phyloP scores from a whole-genome alignment of 2,888 invertebrate genomes.

The Parapristionchus giblindavisi region DNA sequence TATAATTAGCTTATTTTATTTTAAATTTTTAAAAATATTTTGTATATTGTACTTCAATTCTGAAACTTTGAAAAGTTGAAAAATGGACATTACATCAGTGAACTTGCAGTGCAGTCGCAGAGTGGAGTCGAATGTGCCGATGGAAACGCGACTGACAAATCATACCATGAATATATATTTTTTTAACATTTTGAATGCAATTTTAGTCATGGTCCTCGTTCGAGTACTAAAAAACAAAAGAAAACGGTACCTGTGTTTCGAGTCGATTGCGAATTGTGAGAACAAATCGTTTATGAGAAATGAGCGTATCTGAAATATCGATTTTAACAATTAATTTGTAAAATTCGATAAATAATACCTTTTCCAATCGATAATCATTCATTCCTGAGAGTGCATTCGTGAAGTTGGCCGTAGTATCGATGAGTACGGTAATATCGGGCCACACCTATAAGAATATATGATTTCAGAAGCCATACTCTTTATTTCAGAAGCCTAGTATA shows the following conservation, averaged over 20 bases:
- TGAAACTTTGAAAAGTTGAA: too few relatives aligned
- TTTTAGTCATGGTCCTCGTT: background rate
- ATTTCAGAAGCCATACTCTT: too few relatives aligned
- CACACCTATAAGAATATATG: background rate
- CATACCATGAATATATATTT: background rate
- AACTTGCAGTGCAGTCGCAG: slow-evolving; percentile 24
- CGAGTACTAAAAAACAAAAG: background rate
- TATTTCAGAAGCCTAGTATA: too few relatives aligned
- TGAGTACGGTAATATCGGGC: slow-evolving; percentile 23
- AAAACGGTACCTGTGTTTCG: slow-evolving; percentile 27
- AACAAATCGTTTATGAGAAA: slow-evolving; percentile 19
- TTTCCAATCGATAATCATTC: background rate
- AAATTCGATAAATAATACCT: background rate
- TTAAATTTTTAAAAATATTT: background rate
- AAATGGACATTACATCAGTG: slow-evolving; percentile 24
- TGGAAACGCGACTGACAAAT: slow-evolving; percentile 20
- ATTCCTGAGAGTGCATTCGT: slow-evolving; percentile 13
- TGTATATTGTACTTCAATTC: too few relatives aligned
- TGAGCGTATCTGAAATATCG: slow-evolving; percentile 6
- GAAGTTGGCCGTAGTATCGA: slow-evolving; percentile 24
- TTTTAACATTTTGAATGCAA: background rate
- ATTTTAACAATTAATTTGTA: background rate
- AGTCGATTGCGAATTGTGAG: background rate
- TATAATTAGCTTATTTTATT: background rate
- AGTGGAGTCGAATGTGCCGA: slow-evolving; percentile 23